These are phyloP conservation scores for Sciurus carolinensis DNA, from an alignment of 2,797 vertebrate species.

Conservation along the genomic window DNA sequence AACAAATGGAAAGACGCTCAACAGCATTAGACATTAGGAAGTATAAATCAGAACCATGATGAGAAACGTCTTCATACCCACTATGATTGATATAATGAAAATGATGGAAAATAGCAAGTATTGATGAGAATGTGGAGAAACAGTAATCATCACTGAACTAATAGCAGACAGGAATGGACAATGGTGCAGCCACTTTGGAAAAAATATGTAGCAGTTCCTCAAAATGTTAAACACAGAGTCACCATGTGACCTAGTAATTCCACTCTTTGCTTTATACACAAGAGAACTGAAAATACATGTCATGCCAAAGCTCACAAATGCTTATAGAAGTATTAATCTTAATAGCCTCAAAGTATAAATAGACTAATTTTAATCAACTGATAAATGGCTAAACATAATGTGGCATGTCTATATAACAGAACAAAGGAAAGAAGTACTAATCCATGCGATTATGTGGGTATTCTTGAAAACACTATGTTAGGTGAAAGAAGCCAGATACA, in stretches of 20 bases:
- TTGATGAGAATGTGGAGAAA: neutral
- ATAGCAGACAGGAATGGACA: neutral
- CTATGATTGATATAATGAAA: neutral
- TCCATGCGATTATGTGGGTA: neutral
- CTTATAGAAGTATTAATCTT: neutral
- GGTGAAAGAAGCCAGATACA: neutral
- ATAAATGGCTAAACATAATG: neutral
- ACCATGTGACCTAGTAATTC: too few species aligned
- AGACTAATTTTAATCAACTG: neutral
- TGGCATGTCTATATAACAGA: neutral
- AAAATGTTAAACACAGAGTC: too few species aligned
- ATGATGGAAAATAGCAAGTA: neutral
- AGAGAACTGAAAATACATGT: too few species aligned
- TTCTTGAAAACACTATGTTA: neutral
- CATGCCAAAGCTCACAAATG: too few species aligned
- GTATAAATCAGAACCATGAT: too few species aligned
- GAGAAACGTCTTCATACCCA: neutral
- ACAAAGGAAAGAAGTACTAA: neutral
- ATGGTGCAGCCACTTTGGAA: neutral
- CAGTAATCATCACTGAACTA: neutral
- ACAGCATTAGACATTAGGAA: too few species aligned
- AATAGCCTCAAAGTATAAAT: neutral
- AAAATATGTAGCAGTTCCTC: too few species aligned
- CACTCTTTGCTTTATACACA: too few species aligned
- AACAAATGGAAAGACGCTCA: too few species aligned